phyloP scores from a whole-genome alignment of 2,113 vertebrate species.

The Psophia crepitans region DNA sequence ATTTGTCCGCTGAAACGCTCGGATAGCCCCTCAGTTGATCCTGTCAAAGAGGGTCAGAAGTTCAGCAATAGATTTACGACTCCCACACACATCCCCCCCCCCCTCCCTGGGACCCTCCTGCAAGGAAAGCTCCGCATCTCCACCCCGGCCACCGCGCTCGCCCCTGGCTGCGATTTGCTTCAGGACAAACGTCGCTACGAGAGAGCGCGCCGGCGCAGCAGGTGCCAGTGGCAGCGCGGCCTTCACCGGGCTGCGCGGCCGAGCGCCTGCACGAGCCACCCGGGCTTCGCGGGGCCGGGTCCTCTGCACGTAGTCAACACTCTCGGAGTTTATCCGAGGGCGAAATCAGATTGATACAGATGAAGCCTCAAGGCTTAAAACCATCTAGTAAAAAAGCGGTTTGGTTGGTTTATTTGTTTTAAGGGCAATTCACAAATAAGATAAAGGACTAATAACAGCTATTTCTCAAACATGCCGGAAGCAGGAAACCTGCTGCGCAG shows the following conservation, averaged over 20 bases:
- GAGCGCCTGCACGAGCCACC: background rate
- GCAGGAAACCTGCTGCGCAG: background rate
- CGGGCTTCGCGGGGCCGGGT: background rate
- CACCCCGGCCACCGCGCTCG: background rate
- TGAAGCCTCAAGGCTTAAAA: background rate
- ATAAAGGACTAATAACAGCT: background rate
- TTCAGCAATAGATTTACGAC: constrained; percentile 36
- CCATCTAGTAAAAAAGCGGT: background rate
- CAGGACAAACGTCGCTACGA: background rate
- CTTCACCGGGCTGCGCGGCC: background rate
- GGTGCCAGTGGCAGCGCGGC: background rate
- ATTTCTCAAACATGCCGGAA: background rate
- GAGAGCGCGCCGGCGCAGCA: background rate
- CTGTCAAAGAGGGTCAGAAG: constrained; percentile 43
- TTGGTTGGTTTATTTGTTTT: background rate
- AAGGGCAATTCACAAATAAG: background rate
- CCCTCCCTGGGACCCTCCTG: background rate
- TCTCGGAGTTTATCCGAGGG: background rate
- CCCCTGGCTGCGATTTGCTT: background rate
- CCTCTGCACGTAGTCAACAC: background rate
- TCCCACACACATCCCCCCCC: too few species aligned
- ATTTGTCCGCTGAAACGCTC: constrained; percentile 21
- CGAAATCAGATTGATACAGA: background rate
- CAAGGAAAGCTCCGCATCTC: background rate
- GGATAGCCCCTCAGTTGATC: background rate